Conservation (phyloP, 2,113 vertebrate species). For the pig (Sus scrofa) region DNA sequence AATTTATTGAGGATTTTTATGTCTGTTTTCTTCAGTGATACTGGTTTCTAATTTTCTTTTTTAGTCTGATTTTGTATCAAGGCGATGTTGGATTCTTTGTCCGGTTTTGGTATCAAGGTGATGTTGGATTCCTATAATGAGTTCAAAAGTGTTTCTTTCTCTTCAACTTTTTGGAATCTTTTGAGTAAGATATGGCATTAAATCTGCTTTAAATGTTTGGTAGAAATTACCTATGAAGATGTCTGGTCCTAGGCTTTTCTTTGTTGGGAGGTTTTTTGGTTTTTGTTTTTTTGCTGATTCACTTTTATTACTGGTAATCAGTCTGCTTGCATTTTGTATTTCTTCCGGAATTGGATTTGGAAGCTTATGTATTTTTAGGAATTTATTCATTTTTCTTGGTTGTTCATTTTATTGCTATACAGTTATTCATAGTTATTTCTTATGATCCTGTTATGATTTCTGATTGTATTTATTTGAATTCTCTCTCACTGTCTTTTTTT, state of each 20-base stretch:
- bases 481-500: background rate
- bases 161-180: background rate
- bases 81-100: background rate
- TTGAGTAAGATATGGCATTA: background rate
- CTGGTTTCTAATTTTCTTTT: background rate
- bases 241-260: background rate
- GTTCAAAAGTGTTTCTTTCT: background rate
- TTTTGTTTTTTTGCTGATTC: no score
- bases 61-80: background rate
- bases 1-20: background rate
- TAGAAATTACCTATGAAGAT: background rate
- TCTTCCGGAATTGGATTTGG: background rate
- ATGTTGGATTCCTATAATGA: background rate
- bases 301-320: background rate
- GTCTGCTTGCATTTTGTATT: background rate
- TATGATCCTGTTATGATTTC: background rate
- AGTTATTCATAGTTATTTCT: background rate
- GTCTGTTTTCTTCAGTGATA: background rate
- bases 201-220: background rate
- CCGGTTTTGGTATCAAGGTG: background rate
- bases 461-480: background rate
- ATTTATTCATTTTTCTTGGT: background rate
- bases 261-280: background rate
- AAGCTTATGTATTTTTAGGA: background rate
- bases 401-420: background rate